Percentiles rank a stretch among this genome's conserved stretches.
Conservation (phyloP, 64 coral and sea anemone species). For the Stichodactyla mertensii region DNA sequence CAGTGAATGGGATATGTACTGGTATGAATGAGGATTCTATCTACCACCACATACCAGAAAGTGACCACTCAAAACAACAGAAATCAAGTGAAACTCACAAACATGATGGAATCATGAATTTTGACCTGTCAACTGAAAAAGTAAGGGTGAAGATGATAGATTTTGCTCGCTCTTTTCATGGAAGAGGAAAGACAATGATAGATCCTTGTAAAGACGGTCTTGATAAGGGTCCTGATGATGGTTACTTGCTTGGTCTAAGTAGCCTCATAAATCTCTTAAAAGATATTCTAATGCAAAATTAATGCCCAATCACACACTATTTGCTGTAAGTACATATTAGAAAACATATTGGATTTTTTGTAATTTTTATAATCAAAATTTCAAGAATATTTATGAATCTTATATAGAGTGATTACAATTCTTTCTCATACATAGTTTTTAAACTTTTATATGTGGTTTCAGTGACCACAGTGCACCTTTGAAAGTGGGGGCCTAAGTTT, state of each 20-base stretch:
- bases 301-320: neutral
- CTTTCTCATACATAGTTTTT: too few species aligned
- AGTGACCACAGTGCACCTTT: too few species aligned
- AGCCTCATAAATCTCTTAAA: slow-evolving; percentile 26
- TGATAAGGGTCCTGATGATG: slow-evolving; percentile 43
- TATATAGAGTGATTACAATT: too few species aligned
- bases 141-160: slow-evolving; percentile 48
- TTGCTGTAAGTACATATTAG: neutral
- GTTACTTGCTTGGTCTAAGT: slow-evolving; percentile 47
- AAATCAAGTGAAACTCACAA: neutral
- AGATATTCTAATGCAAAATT: slow-evolving; percentile 31
- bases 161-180: slow-evolving; percentile 51
- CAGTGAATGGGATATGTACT: neutral
- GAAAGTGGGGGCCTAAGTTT: too few species aligned
- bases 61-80: too few species aligned
- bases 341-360: too few species aligned
- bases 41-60: neutral
- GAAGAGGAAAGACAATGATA: slow-evolving; percentile 6
- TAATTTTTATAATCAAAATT: too few species aligned
- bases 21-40: neutral
- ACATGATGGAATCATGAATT: neutral
- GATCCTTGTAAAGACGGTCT: slow-evolving; percentile 29
- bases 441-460: too few species aligned
- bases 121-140: neutral
- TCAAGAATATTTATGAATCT: too few species aligned